These are phyloP conservation scores for Seladonia tumulorum DNA, from an alignment of 2,888 invertebrate genomes.

Conservation along the genomic window DNA sequence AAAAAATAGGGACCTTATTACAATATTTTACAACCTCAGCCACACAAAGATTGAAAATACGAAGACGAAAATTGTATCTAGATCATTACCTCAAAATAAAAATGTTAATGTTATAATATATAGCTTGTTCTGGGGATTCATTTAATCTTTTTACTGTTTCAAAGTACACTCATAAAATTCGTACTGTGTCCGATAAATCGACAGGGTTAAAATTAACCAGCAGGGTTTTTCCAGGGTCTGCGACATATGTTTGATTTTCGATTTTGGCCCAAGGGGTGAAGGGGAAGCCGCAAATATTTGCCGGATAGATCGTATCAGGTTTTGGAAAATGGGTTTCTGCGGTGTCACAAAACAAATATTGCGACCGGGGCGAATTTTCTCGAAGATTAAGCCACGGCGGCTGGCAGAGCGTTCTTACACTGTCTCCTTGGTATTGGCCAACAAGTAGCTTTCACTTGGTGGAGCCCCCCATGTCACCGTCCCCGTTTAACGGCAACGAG, in stretches of 20 bases:
- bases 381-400: neutral
- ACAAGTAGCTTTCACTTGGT: slow-evolving; percentile 68
- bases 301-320: neutral
- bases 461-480: slow-evolving; percentile 53
- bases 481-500: slow-evolving; percentile 69
- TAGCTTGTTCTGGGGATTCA: too few relatives aligned
- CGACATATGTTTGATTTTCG: neutral
- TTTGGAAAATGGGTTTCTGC: neutral
- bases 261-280: neutral
- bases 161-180: too few relatives aligned
- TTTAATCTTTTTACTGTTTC: too few relatives aligned
- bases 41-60: too few relatives aligned
- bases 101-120: too few relatives aligned
- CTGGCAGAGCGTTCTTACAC: slow-evolving; percentile 8
- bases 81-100: too few relatives aligned
- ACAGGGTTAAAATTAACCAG: neutral
- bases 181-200: neutral
- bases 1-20: too few relatives aligned
- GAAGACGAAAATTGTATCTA: too few relatives aligned
- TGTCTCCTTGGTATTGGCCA: slow-evolving; percentile 59
- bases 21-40: too few relatives aligned
- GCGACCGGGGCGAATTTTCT: slow-evolving; percentile 1
- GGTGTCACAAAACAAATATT: neutral
- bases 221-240: neutral
- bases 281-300: neutral